Evolutionary conservation across 2,113 vertebrate genomes (phyloP).

Genomic region (Holacanthus passer): DNA sequence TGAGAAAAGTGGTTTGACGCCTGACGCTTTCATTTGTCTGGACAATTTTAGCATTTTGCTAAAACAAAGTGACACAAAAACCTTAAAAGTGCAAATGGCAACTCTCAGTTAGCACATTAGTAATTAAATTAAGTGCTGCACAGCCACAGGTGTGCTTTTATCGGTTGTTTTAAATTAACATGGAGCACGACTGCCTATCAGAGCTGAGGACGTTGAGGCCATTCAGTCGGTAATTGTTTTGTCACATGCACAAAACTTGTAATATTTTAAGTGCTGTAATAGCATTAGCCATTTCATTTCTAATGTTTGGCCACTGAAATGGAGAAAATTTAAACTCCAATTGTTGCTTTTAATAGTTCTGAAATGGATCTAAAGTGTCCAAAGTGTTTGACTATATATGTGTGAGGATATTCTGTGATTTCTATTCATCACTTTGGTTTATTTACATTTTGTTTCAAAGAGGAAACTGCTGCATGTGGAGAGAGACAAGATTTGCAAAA

Average conservation of each 20-base stretch:
- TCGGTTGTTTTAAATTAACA: constrained; percentile 21
- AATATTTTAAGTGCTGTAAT: neutral
- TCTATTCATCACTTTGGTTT: neutral
- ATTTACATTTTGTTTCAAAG: neutral
- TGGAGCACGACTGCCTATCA: neutral
- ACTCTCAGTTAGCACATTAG: constrained; percentile 9
- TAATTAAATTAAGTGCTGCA: neutral
- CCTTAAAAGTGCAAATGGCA: neutral
- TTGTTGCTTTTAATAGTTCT: neutral
- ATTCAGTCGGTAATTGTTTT: constrained; percentile 20
- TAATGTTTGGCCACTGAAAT: neutral
- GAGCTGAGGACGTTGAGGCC: neutral
- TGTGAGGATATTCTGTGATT: neutral
- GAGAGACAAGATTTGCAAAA: neutral
- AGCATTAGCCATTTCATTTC: neutral
- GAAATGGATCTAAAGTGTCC: neutral
- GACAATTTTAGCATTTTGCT: constrained; percentile 1
- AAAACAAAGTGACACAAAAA: constrained; percentile 13
- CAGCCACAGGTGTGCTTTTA: constrained; percentile 41
- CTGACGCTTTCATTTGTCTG: constrained; percentile 9
- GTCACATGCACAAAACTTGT: neutral
- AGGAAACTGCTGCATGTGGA: neutral
- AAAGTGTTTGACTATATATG: neutral
- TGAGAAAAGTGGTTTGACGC: neutral
- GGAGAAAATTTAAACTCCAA: neutral